Base-by-base conservation (phyloP, 2,797 vertebrate species). In the Arnoldichthys spilopterus region DNA sequence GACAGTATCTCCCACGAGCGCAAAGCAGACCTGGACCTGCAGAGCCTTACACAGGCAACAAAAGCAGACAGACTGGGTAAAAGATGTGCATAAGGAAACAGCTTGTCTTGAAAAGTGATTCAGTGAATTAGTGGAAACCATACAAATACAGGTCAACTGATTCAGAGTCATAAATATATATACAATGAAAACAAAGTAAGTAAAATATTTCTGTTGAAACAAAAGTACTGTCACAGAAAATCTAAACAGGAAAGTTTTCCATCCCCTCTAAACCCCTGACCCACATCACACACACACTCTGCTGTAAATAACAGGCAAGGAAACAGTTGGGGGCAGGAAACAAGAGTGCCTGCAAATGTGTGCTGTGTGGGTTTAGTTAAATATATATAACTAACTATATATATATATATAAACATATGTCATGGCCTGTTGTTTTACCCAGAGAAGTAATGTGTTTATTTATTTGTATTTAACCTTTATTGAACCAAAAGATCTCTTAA, bases 1-100 rank as follows among this genome's bases (percentile, higher is more conserved):
- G 95, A 72, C 94, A 96, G 85, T 93, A 95, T 85, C 92, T 94
- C 66, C 95, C 95, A 11, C 92, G 91, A 63, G 92, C 92, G 86
- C 95, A 96, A 16, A 92, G 91, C 82, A 93, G 86, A 37, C 95
- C 94, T 59, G 90, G 91, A 63, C 87, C 88, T 0, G 89, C 90
- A 37, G 94, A 94, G 40, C 95, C 95, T 95, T 82, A 76, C 45
- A 22, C 18, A 77, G 86, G 37, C 79, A 63, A 76, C 45, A 72
- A 76, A 63, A 43, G 30, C 26, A 63, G 13, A 61, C 34, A n/a
- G 24, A 6, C 49, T 9, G 16, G 30, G 64, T 9, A 47, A 56
- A 40, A 51, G 1, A 74, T 16, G 3, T 64, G 32, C 9, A 11
- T 26, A 28, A 6, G 16, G 24, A 62, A 49, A 47, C 2, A 47